Evolutionary conservation across 2,888 invertebrate genomes (phyloP).

Genomic region (Lydus trimaculatus): DNA sequence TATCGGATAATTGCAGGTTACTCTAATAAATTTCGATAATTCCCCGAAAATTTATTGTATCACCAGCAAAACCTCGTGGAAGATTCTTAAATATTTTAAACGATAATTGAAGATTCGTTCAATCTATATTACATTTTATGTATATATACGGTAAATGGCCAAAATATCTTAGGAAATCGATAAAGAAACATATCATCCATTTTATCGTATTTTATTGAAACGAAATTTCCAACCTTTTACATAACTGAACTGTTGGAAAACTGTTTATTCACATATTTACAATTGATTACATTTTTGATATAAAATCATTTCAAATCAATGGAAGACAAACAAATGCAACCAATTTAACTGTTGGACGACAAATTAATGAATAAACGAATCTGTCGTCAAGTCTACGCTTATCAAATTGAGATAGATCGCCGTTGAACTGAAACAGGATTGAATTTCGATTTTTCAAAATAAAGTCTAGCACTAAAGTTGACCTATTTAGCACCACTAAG

Average conservation of each 20-base stretch:
- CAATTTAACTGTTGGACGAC: background rate
- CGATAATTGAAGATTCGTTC: constrained; percentile 25
- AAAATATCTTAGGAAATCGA: constrained; percentile 25
- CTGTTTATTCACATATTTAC: constrained; percentile 7
- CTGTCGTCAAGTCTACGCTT: background rate
- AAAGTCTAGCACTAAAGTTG: background rate
- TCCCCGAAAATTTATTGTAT: background rate
- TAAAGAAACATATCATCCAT: constrained; percentile 9
- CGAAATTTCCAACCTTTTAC: background rate
- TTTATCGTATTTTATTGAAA: background rate
- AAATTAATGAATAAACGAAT: background rate
- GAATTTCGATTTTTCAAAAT: background rate
- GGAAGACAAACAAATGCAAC: background rate
- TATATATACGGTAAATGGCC: constrained; percentile 20
- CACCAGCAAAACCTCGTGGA: constrained; percentile 16
- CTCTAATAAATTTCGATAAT: background rate
- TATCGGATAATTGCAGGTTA: background rate
- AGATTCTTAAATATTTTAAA: constrained; percentile 36
- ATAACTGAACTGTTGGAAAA: too few relatives aligned
- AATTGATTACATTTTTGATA: constrained; percentile 8
- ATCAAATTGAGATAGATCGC: background rate
- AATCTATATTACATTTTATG: too few relatives aligned
- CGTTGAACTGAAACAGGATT: background rate
- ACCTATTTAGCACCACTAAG: too few relatives aligned
- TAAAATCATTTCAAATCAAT: background rate